Conservation (phyloP, 2,113 vertebrate genomes). For the Dascyllus trimaculatus region DNA sequence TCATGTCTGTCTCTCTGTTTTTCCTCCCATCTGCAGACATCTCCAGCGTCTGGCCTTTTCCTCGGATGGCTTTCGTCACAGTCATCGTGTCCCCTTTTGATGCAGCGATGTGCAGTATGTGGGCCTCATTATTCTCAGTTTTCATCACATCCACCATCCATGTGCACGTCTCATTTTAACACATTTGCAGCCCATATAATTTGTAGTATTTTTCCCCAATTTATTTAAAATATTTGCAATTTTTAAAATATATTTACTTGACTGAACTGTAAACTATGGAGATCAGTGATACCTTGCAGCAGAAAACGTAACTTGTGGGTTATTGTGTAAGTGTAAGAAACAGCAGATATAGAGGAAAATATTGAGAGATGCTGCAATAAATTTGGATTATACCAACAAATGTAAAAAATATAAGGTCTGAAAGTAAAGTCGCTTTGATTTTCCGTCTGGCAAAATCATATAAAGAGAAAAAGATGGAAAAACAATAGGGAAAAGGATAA, state of each 20-base stretch:
- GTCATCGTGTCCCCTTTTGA: conserved; percentile 27
- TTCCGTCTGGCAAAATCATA: conserved; percentile 15
- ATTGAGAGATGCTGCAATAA: not conserved
- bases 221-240: too few species aligned
- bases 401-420: not conserved
- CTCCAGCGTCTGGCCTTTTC: conserved; percentile 17
- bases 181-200: too few species aligned
- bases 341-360: too few species aligned
- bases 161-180: too few species aligned
- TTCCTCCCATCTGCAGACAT: conserved; percentile 8
- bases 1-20: conserved; percentile 19
- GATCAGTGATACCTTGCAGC: too few species aligned
- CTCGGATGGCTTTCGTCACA: conserved; percentile 10
- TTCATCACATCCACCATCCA: not conserved
- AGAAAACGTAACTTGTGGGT: too few species aligned
- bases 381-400: not conserved
- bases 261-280: too few species aligned
- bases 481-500: not conserved
- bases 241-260: too few species aligned
- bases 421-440: not conserved
- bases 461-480: conserved; percentile 3
- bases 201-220: too few species aligned
- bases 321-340: too few species aligned
- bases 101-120: not conserved
- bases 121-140: not conserved